Base-by-base conservation (phyloP, 2,888 invertebrate species). In the Abscondita cerata region DNA sequence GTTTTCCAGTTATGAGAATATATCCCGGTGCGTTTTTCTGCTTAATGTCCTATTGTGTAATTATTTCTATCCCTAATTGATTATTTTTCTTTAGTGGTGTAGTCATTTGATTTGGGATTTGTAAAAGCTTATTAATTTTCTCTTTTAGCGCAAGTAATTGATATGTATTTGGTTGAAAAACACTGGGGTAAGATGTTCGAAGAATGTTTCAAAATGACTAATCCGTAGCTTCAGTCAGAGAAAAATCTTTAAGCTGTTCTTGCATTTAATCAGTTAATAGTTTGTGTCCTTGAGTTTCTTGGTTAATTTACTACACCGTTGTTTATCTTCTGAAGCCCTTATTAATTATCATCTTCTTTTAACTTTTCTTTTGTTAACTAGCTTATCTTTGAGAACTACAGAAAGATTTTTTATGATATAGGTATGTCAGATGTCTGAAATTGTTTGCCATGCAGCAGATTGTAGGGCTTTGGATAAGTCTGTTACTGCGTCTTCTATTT, bases 371-470 rank as follows among this genome's bases (percentile, higher is more conserved):
- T 50, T 41, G 25, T 40, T 19, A 18, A 11, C 19, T 11, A 46
- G 19, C 1, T 46, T 46, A 18, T 16, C 46, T 46, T 19, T 46
- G 9, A 40, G 13, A 6, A 40, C 15, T 40, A 40, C 13, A 40
- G 6, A 15, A n/a, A 25, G 9, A n/a, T 47, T 47, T 41, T 31
- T 16, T 25, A 25, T 25, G 13, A 44, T 12, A 53, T 16, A 25
- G 8, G 20, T 53, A 15, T 41, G 16, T 11, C n/a, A n/a, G 9
- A n/a, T 31, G 6, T 53, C 31, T 40, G 53, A 41, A 16, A 31
- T 54, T 54, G 54, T 34, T 54, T 44, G 36, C 46, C 54, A 54
- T 18, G 33, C 54, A 11, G 44, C 53, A 8, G 41, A 20, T 33
- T 41, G 46, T 33, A 54, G 16, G 12, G 46, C 31, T 41, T 53